Evolutionary conservation across 2,113 vertebrate species (phyloP).

Genomic region (Macaca mulatta): DNA sequence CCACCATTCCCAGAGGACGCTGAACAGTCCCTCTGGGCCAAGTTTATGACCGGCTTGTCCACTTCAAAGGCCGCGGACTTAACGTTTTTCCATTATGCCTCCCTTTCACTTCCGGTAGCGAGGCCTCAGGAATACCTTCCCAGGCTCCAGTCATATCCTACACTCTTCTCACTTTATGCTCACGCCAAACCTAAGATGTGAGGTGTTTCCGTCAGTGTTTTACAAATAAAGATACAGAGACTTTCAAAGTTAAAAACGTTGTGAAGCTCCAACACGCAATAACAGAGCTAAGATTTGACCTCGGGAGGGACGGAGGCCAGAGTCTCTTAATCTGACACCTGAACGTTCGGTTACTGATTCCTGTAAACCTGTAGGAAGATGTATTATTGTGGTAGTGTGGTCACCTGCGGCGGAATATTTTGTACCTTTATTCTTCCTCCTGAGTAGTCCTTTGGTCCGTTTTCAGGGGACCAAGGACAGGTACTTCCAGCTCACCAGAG

Average conservation of each 20-base stretch:
- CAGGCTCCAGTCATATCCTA: not conserved
- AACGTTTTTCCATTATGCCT: not conserved
- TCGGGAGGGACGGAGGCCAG: not conserved
- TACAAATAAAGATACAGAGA: not conserved
- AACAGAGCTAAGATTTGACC: not conserved
- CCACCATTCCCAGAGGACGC: not conserved
- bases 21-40: too few species aligned
- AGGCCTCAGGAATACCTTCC: not conserved
- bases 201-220: accelerated
- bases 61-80: not conserved
- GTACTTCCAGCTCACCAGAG: not conserved
- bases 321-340: not conserved
- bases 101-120: not conserved
- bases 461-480: not conserved
- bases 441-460: not conserved
- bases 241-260: not conserved
- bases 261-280: not conserved
- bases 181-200: not conserved
- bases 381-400: accelerated
- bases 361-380: too few species aligned
- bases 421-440: not conserved
- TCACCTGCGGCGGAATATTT: accelerated
- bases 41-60: not conserved
- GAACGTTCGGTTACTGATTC: not conserved
- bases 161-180: not conserved